Evolutionary conservation across 1,140 invertebrate genomes (phyloP), one percentile per base, ranked within the genome.

Genomic region (Lordiphosa clarofinis): DNA sequence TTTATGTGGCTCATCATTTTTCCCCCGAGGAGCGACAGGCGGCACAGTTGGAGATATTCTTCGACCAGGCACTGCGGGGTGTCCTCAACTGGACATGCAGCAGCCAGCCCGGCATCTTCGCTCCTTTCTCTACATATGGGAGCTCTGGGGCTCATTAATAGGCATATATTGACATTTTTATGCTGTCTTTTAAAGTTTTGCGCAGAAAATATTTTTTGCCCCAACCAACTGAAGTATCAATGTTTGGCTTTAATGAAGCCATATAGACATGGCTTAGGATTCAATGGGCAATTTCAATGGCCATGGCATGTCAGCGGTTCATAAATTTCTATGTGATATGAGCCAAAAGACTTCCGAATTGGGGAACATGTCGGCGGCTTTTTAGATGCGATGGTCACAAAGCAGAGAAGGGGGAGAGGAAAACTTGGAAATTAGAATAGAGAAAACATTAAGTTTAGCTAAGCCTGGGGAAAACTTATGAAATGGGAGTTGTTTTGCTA

Each of bases 151-250:
- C 73, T 76, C 75, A 79, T 81, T 79, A 79, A 79, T 79, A 70
- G 76, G 65, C 75, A 67, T 81, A 79, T 79, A 79, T 79, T 64
- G 61, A 57, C 71, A 75, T 79, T 74, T 79, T 71, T 74, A 81
- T 79, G 75, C 71, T 43, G 55, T 38, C 53, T 79, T 68, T 42
- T 53, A 81, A 65, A 31, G 19, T 67, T 61, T 56, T 48, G 40
- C 19, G 60, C 47, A 33, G 28, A 46, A 57, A 63, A 46, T 31
- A 58, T 28, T 40, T 40, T 15, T 2, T 15, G 1, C 35, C 10
- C 35, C 28, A 19, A 19, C 31, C 10, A 15, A 50, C 19, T 19
- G 19, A 19, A 19, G 19, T 19, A 19, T 19, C 9, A 28, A 54
- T 57, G n/a, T 24, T 52, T 53, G 65, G 53, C 70, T 81, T 69